A percentile compares a stretch with the other conserved stretches of the same genome.
Conservation (phyloP, 2,113 vertebrate genomes). For the Balaeniceps rex region DNA sequence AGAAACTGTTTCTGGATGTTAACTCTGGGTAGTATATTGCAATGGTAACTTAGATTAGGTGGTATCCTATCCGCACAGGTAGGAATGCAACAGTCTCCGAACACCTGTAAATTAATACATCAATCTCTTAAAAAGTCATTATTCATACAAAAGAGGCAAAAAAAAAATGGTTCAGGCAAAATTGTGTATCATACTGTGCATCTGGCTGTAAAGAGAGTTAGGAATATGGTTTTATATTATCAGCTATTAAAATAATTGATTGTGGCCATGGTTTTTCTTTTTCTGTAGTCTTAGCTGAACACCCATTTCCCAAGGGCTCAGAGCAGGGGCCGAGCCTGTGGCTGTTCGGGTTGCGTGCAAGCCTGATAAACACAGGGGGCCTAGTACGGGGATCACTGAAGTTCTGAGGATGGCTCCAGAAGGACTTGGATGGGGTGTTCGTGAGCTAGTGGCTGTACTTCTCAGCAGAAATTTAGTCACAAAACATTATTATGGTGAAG, state of each 20-base stretch:
- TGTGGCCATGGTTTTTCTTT: neutral
- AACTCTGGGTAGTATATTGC: neutral
- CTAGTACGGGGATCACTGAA: neutral
- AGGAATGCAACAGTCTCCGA: neutral
- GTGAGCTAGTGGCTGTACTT: neutral
- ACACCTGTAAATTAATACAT: neutral
- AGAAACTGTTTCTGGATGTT: neutral
- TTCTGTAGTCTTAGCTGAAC: neutral
- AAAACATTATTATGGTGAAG: neutral
- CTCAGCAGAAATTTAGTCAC: neutral
- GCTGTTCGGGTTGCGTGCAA: neutral
- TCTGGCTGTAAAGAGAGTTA: neutral
- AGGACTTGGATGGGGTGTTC: neutral
- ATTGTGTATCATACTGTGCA: accelerated
- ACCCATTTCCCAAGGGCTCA: neutral
- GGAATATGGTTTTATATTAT: neutral
- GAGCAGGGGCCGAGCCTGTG: neutral
- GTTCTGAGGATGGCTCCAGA: neutral
- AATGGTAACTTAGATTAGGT: neutral
- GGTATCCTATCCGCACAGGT: neutral
- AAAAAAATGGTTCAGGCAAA: neutral
- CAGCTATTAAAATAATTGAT: neutral
- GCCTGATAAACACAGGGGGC: neutral
- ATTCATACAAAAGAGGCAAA: neutral
- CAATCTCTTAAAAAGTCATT: neutral